Percentiles rank a stretch among this genome's conserved stretches.
phyloP scores from a whole-genome alignment of 2,797 vertebrate genomes.

The Enteromius argenteus region DNA sequence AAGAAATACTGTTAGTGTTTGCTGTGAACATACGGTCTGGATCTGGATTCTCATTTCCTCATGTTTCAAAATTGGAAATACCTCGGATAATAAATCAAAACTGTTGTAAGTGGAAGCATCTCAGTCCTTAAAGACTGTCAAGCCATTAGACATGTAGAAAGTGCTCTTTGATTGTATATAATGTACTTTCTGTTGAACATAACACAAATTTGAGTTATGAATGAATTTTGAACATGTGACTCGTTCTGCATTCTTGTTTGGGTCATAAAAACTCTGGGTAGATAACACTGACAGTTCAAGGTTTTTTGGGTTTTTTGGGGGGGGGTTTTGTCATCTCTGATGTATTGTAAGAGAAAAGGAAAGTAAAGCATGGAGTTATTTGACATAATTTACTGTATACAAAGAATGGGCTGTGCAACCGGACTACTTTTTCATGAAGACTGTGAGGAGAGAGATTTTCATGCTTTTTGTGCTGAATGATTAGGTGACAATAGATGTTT shows the following conservation, averaged over 20 bases:
- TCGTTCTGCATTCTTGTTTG: not conserved
- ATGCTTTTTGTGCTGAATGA: conserved; percentile 7
- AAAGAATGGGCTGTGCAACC: not conserved
- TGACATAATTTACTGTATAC: not conserved
- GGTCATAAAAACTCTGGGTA: not conserved
- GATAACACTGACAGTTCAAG: not conserved
- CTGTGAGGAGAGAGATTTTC: not conserved
- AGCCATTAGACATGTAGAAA: conserved; percentile 29
- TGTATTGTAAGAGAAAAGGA: not conserved
- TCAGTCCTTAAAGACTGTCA: not conserved
- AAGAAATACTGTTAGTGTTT: not conserved
- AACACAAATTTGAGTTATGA: too few species aligned
- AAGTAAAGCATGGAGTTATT: not conserved
- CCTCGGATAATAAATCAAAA: not conserved
- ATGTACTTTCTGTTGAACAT: not conserved
- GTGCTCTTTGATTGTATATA: conserved; percentile 48
- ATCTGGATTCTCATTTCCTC: not conserved
- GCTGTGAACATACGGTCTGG: not conserved
- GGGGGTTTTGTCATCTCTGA: not conserved
- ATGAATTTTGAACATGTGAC: not conserved
- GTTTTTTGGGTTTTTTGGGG: not conserved
- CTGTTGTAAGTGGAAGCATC: not conserved
- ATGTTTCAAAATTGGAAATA: conserved; percentile 18
- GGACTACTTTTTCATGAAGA: conserved; percentile 1
- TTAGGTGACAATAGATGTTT: conserved; percentile 14